phyloP scores from a whole-genome alignment of 2,113 vertebrate genomes.

The Tragelaphus strepsiceros region DNA sequence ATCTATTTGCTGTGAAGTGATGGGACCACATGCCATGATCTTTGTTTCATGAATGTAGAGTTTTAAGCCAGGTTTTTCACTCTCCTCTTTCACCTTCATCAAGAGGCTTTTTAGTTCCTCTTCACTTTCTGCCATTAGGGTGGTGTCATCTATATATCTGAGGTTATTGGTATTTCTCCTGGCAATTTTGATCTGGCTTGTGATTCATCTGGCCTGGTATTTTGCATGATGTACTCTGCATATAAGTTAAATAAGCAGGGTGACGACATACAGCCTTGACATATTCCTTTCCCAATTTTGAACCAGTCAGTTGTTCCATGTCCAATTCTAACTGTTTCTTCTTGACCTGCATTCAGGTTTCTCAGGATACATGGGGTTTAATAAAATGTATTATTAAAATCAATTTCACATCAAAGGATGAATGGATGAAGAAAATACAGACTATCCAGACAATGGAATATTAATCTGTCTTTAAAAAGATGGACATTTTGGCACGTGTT shows the following conservation, averaged over 20 bases:
- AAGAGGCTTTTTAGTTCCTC: background rate
- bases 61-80: background rate
- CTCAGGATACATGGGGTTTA: background rate
- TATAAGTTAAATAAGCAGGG: background rate
- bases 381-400: background rate
- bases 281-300: background rate
- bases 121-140: background rate
- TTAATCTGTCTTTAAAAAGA: background rate
- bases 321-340: background rate
- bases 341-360: background rate
- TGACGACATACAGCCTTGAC: background rate
- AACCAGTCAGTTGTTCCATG: background rate
- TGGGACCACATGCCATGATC: background rate
- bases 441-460: background rate
- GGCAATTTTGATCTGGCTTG: background rate
- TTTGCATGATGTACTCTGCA: background rate
- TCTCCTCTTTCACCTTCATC: background rate
- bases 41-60: background rate
- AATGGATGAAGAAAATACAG: background rate
- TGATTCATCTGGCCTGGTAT: background rate
- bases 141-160: background rate
- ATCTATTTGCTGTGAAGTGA: background rate
- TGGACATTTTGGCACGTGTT: background rate
- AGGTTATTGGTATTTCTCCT: background rate
- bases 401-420: background rate